Evolutionary conservation across 1,140 invertebrate genomes (phyloP), one percentile per base, ranked within the genome.

Genomic region (Vollenhovia emeryi): DNA sequence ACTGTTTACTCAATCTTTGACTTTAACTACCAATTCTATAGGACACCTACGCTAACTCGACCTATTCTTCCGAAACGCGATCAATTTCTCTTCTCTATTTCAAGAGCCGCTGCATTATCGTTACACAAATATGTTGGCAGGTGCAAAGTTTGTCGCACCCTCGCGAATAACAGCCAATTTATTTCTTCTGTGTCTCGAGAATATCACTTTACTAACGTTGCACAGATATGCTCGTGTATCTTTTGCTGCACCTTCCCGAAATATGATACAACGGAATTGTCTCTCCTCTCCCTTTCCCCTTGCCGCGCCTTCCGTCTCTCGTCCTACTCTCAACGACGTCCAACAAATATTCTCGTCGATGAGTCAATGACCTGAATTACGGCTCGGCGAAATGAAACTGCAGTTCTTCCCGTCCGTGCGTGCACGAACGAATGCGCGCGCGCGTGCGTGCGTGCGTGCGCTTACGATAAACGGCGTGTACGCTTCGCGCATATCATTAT

Each of bases 281-380:
- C 11, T 71, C 36, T 69, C 8, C 50, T 30, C 57, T 59, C 33
- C 30, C 75, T 79, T 9, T 50, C 13, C 52, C 45, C 24, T 2
- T 55, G 21, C 7, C 52, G 8, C 50, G 6, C 24, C 13, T 33
- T 62, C 33, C 11, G n/a, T 62, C 60, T 43, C 24, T 15, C 33
- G 8, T 21, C 11, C 48, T 24, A 7, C 40, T 57, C 36, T 45
- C 66, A 21, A 43, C 64, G 48, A 71, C 66, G 66, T 82, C 66
- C 66, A 82, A 82, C 27, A 71, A 82, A 79, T 74, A 85, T 79
- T 45, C 57, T 55, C 57, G 86, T 85, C 87, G 86, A 88, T 85
- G 86, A 88, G 87, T 88, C 87, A 88, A 88, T 88, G 86, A 85
- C 87, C 87, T 75, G 82, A 85, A 88, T 88, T 88, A 57, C 87